Conservation (phyloP, 2,797 vertebrate species). For the Merluccius polli region DNA sequence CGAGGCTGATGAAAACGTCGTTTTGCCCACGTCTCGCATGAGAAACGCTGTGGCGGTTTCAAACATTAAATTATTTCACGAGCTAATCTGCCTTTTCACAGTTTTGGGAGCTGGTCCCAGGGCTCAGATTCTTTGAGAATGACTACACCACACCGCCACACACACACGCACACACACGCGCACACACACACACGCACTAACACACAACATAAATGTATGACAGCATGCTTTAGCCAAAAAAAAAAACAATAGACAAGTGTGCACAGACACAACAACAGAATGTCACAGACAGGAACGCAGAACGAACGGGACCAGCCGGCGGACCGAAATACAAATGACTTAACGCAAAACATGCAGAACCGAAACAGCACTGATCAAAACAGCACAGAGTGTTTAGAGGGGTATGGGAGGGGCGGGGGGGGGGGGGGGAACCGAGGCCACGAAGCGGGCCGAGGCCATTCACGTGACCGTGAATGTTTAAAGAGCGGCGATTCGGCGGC, state of each 20-base stretch:
- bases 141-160: no score
- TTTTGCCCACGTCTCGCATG: no score
- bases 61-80: neutral
- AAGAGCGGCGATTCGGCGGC: neutral
- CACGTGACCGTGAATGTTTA: neutral
- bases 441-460: no score
- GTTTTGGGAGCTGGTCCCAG: neutral
- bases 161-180: no score
- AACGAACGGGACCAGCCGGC: neutral
- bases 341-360: neutral
- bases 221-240: neutral
- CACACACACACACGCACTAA: neutral
- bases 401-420: neutral
- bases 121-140: neutral
- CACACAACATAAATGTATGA: neutral
- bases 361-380: neutral
- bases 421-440: neutral
- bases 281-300: neutral
- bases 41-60: neutral
- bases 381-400: neutral
- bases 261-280: neutral
- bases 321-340: conserved; percentile 1
- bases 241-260: neutral
- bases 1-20: neutral
- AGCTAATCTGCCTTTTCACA: neutral